Base-by-base conservation (phyloP, 2,888 invertebrate genomes). In the Drosophila algonquin region DNA sequence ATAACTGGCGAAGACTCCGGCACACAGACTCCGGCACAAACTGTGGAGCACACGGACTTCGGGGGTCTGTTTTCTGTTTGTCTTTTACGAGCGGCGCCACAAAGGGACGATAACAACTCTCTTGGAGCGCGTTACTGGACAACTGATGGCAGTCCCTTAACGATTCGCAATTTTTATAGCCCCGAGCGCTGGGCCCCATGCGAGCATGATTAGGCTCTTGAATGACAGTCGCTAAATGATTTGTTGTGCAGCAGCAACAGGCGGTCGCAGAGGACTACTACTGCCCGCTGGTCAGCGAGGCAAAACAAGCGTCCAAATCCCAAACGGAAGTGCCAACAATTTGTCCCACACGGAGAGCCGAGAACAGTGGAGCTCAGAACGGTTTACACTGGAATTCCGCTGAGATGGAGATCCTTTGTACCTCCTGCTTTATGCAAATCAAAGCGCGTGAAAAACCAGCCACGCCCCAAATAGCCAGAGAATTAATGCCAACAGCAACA, bases 161-260 rank as follows among this genome's bases (percentile, higher is more conserved):
- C 61, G 62, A 58, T 53, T 73, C 44, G 52, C 63, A 78, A 80
- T 73, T 90, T 87, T 87, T 88, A 88, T 88, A 88, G 90, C 60
- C 80, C 57, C 71, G 27, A 47, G 70, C 60, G 32, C 21, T 53
- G 27, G 16, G 24, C 68, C 64, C 62, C 60, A 64, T 30, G 55
- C n/a, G 40, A 53, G 72, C 69, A 47, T 68, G 82, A 85, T 87
- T 84, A 73, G 76, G 70, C 72, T 35, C 70, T 79, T 81, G 80
- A 87, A 56, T 89, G 90, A 89, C 85, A 80, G 88, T 47, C 72
- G 69, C 85, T 85, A 87, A 90, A 75, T 87, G 90, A 89, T 87
- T 90, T 87, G 89, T 90, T 85, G 75, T 89, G 82, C 75, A 44
- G 44, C 63, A 53, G 44, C 63, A 53, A 45, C 56, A 54, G 35